phyloP scores from a whole-genome alignment of 2,797 vertebrate species.

The Syndactyla subalaris region DNA sequence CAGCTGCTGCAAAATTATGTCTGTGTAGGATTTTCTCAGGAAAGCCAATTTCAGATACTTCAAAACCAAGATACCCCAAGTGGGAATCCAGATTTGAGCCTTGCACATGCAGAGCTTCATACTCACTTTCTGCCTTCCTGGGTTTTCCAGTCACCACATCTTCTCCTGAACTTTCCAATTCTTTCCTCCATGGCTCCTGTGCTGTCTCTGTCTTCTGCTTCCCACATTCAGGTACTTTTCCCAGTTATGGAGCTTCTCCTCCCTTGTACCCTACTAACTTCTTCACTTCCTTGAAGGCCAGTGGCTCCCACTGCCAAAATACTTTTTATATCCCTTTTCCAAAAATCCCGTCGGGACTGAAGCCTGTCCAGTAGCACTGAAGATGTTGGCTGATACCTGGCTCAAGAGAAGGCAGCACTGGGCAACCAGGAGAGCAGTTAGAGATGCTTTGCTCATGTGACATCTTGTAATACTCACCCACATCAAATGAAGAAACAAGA shows the following conservation, averaged over 20 bases:
- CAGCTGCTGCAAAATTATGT: neutral
- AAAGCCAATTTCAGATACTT: neutral
- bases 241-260: neutral
- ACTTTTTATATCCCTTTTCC: neutral
- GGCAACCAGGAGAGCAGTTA: neutral
- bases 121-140: neutral
- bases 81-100: neutral
- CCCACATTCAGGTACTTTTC: neutral
- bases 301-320: neutral
- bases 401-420: neutral
- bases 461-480: neutral
- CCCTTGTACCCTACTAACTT: neutral
- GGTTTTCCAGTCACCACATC: neutral
- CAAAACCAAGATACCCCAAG: neutral
- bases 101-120: neutral
- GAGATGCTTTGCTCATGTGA: neutral
- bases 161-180: neutral
- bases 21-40: neutral
- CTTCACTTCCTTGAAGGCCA: neutral
- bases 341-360: neutral
- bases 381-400: neutral
- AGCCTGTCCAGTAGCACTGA: neutral
- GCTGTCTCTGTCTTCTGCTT: neutral
- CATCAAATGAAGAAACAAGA: neutral
- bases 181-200: neutral